Base-by-base conservation (phyloP, 2,888 invertebrate genomes). In the Machimus atricapillus region DNA sequence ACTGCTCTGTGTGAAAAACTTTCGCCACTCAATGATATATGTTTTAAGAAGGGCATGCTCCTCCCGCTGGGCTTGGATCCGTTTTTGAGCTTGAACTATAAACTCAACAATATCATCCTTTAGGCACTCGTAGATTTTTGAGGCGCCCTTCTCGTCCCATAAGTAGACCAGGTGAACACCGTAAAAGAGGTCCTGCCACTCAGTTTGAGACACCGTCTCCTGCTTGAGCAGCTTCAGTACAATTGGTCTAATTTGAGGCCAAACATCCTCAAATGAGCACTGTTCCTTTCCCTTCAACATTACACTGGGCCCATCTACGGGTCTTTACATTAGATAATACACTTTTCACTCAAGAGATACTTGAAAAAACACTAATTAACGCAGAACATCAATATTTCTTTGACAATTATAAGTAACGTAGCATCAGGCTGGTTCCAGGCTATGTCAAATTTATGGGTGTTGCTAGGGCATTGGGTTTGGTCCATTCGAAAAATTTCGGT, bases 131-230 rank as follows among this genome's bases (percentile, higher is more conserved):
- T 97, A 94, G 74, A 99, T 95, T 93, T 98, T 98, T 77, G 95
- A 94, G 0, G 98, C 96, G 0, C 98, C 98, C 92, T 98, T 97
- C 90, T 98, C 98, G 93, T 99, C 98, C 99, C 99, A 99, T 87
- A 99, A 93, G 92, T 98, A 98, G 16, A 99, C 98, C 88, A 97
- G 95, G 93, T 99, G 99, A 19, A 99, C 98, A 87, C 97, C 96
- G 93, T 97, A 98, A 93, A 99, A 99, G 81, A 99, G 94, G 93
- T 98, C 98, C 92, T 99, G 99, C 99, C 99, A 99, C 94, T 99
- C 99, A 27, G 94, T 94, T 90, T 98, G 97, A 16, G 97, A 96
- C 0, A 99, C 99, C 8, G 97, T 94, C 93, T 99, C 97, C 93
- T 99, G 99, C 91, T 97, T 96, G 82, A 99, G 93, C 88, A 99